Conservation (phyloP, 1,140 invertebrate genomes). For the Archivesica marissinica region DNA sequence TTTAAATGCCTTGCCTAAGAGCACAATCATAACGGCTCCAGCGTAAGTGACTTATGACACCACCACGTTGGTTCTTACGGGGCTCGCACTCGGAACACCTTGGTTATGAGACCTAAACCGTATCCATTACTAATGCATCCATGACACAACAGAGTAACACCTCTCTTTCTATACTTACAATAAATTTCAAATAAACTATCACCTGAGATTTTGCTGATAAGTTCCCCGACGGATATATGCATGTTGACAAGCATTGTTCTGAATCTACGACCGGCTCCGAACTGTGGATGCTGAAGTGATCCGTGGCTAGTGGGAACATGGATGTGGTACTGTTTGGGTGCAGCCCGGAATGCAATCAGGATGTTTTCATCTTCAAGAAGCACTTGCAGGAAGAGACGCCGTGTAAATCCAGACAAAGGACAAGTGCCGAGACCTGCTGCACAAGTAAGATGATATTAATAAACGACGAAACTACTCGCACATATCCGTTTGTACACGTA, state of each 20-base stretch:
- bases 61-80: too few relatives aligned
- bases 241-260: slow-evolving; percentile 90
- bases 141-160: too few relatives aligned
- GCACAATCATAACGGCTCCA: too few relatives aligned
- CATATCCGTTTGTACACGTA: too few relatives aligned
- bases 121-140: too few relatives aligned
- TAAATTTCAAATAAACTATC: too few relatives aligned
- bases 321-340: slow-evolving; percentile 62
- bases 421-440: slow-evolving; percentile 36
- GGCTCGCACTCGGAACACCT: too few relatives aligned
- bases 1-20: too few relatives aligned
- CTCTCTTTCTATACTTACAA: too few relatives aligned
- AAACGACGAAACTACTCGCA: too few relatives aligned
- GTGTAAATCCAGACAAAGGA: slow-evolving; percentile 93
- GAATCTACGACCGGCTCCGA: slow-evolving; percentile 86
- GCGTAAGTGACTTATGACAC: too few relatives aligned
- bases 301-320: slow-evolving; percentile 42
- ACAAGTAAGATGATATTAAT: neutral
- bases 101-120: too few relatives aligned
- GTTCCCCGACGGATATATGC: slow-evolving; percentile 88
- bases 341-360: slow-evolving; percentile 85
- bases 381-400: slow-evolving; percentile 92
- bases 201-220: slow-evolving; percentile 87
- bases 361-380: slow-evolving; percentile 94
- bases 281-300: slow-evolving; percentile 80